Evolutionary conservation across 2,797 vertebrate species (phyloP).

Genomic region (Oreonectes daqikongensis): DNA sequence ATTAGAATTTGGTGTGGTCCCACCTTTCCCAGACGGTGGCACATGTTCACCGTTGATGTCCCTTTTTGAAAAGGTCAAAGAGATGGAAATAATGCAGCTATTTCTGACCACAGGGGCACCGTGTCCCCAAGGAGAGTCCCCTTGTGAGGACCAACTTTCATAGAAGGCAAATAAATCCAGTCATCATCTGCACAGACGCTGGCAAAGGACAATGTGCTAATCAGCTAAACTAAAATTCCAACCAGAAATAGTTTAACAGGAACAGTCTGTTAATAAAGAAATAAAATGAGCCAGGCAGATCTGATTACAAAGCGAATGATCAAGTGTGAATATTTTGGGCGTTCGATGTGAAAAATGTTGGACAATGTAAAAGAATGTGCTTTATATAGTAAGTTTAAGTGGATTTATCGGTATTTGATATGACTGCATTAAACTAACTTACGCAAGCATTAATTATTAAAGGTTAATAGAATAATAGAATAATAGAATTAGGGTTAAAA

Average conservation of each 20-base stretch:
- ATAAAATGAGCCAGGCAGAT: slow-evolving; percentile 30
- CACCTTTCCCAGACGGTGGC: slow-evolving; percentile 36
- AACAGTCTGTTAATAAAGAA: slow-evolving; percentile 44
- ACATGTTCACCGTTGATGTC: slow-evolving; percentile 44
- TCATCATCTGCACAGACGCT: slow-evolving; percentile 31
- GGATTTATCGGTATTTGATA: neutral
- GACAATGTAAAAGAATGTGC: neutral
- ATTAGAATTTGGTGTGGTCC: slow-evolving; percentile 28
- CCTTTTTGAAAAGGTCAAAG: slow-evolving; percentile 59
- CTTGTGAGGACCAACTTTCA: slow-evolving; percentile 27
- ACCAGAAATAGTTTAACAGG: slow-evolving; percentile 43
- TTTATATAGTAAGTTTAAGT: neutral
- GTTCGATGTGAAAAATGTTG: neutral
- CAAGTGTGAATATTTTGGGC: neutral
- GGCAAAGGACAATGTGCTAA: slow-evolving; percentile 36
- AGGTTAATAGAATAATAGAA: too few relatives aligned
- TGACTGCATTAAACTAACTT: neutral
- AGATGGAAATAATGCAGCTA: slow-evolving; percentile 59
- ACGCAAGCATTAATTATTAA: neutral
- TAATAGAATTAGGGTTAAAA: too few relatives aligned
- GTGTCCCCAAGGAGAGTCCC: slow-evolving; percentile 45
- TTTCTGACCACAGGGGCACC: slow-evolving; percentile 55
- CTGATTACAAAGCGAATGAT: neutral
- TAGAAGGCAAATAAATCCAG: slow-evolving; percentile 32
- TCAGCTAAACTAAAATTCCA: slow-evolving; percentile 32